Conservation (phyloP, 2,797 vertebrate genomes). For the Calcarius lapponicus region DNA sequence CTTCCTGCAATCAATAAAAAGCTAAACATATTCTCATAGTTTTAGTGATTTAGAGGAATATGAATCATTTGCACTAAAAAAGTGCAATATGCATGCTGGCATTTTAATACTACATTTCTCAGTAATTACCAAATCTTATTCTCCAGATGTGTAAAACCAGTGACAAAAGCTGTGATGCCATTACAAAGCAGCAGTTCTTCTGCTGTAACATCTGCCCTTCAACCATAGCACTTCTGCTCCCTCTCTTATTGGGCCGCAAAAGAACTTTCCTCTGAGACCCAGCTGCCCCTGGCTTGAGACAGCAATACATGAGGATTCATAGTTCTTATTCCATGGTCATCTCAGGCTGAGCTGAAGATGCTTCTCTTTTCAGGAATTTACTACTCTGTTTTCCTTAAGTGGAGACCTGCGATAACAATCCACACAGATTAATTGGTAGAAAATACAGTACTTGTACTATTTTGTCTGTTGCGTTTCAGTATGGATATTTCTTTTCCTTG, state of each 20-base stretch:
- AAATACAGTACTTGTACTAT: not conserved
- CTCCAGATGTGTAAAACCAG: not conserved
- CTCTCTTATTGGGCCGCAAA: not conserved
- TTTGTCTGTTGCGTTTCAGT: not conserved
- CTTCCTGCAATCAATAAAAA: not conserved
- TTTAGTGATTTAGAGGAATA: not conserved
- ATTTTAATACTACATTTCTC: slow-evolving; percentile 22
- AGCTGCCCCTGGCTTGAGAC: not conserved
- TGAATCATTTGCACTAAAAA: not conserved
- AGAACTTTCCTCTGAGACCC: not conserved
- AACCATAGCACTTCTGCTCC: accelerated
- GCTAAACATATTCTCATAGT: not conserved
- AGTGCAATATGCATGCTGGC: not conserved
- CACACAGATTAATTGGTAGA: not conserved
- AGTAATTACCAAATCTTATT: not conserved
- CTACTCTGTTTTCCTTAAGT: not conserved
- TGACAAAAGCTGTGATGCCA: not conserved
- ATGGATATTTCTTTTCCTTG: not conserved
- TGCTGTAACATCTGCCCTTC: not conserved
- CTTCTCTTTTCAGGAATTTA: not conserved
- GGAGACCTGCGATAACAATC: not conserved
- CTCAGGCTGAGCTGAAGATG: not conserved
- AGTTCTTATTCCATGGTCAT: not conserved
- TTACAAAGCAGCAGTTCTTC: not conserved
- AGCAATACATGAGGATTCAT: not conserved